Conservation (phyloP, 1,140 invertebrate genomes). For the Aphaenogaster floridana region DNA sequence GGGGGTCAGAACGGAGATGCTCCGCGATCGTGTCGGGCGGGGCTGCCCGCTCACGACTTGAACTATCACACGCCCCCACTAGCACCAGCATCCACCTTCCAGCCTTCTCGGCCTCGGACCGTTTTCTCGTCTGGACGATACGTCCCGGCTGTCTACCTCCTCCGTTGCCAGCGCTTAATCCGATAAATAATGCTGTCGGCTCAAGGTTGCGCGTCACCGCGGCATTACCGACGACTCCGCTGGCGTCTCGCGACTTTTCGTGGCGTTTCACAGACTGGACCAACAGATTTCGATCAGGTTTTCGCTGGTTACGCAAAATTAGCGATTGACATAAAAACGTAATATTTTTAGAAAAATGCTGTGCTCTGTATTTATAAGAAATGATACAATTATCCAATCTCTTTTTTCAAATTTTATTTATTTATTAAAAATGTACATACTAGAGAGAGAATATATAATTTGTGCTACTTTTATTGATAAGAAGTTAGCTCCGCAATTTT, state of each 20-base stretch:
- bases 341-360: not conserved
- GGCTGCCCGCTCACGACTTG: slow-evolving; percentile 87
- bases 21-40: slow-evolving; percentile 87
- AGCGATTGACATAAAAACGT: not conserved
- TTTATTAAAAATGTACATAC: not conserved
- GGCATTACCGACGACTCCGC: slow-evolving; percentile 33
- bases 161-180: slow-evolving; percentile 75
- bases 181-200: slow-evolving; percentile 78
- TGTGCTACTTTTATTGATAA: not conserved
- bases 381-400: not conserved
- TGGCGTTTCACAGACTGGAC: not conserved
- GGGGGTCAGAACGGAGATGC: slow-evolving; percentile 86
- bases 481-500: not conserved
- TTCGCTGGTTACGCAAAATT: slow-evolving; percentile 22
- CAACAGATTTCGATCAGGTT: not conserved
- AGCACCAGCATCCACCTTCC: slow-evolving; percentile 85
- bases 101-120: slow-evolving; percentile 75
- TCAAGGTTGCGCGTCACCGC: slow-evolving; percentile 74
- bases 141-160: slow-evolving; percentile 75
- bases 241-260: slow-evolving; percentile 33
- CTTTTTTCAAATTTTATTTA: not conserved
- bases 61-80: slow-evolving; percentile 87
- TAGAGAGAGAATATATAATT: not conserved
- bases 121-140: slow-evolving; percentile 78
- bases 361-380: not conserved